Conservation (phyloP, 2,888 invertebrate species). For the Tortricodes alternella region DNA sequence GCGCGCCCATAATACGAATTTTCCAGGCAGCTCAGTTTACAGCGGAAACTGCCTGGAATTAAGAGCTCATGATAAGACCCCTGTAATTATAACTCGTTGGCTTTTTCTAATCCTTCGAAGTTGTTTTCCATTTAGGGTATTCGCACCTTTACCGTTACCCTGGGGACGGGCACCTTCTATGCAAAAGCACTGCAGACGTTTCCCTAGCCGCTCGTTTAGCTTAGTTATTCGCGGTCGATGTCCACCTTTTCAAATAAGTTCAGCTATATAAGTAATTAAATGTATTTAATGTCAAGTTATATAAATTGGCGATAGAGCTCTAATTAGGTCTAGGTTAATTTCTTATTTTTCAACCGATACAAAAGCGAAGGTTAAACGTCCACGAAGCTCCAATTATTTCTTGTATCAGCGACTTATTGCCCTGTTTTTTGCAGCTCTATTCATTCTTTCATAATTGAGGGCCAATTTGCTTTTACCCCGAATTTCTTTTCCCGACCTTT, state of each 20-base stretch:
- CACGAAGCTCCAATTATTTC: not conserved
- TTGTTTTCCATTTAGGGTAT: not conserved
- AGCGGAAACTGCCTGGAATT: too few species aligned
- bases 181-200: conserved; percentile 43
- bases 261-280: conserved; percentile 15
- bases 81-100: too few species aligned
- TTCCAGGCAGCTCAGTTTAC: too few species aligned
- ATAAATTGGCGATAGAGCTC: too few species aligned
- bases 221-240: conserved; percentile 23
- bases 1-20: too few species aligned
- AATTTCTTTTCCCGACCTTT: too few species aligned
- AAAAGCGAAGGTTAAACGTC: too few species aligned
- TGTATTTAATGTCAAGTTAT: conserved; percentile 21
- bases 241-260: conserved; percentile 22
- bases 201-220: conserved; percentile 16
- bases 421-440: conserved; percentile 11
- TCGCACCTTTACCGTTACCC: conserved; percentile 36
- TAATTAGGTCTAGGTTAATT: not conserved
- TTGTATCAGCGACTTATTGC: conserved; percentile 7
- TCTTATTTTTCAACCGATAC: too few species aligned
- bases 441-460: conserved; percentile 22
- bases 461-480: not conserved
- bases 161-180: conserved; percentile 38
- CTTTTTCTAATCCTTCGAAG: too few species aligned
- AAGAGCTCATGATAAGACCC: too few species aligned